phyloP scores from a whole-genome alignment of 2,797 vertebrate species.

The Strix occidentalis region DNA sequence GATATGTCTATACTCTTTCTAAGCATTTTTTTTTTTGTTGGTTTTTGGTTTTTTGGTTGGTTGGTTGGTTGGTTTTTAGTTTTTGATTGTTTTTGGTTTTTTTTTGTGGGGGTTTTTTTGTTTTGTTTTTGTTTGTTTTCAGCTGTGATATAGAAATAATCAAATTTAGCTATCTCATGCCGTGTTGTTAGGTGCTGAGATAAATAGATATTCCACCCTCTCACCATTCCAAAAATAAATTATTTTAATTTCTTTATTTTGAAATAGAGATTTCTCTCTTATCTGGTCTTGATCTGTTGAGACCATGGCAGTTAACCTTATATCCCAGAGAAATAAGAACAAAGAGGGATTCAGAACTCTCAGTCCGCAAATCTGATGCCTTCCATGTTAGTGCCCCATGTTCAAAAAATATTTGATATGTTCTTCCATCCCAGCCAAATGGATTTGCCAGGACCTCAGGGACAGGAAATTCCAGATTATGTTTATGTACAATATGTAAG shows the following conservation, averaged over 20 bases:
- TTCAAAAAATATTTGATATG: not conserved
- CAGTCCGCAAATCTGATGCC: not conserved
- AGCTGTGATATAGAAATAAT: not conserved
- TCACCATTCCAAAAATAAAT: not conserved
- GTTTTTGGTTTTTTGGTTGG: not conserved
- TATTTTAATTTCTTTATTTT: not conserved
- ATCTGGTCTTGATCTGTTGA: not conserved
- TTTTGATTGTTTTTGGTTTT: too few species aligned
- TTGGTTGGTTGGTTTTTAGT: too few species aligned
- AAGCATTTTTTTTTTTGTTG: too few species aligned
- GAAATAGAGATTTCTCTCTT: accelerated
- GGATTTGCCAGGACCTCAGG: not conserved
- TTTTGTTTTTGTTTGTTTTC: too few species aligned
- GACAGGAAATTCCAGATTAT: not conserved
- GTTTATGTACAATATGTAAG: not conserved
- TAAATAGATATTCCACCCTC: not conserved
- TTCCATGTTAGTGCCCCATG: not conserved
- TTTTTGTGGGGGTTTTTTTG: too few species aligned
- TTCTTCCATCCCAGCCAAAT: not conserved
- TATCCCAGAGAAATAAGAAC: not conserved
- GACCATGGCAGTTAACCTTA: not conserved
- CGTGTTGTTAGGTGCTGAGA: not conserved
- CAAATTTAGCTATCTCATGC: not conserved
- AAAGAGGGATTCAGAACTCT: not conserved
- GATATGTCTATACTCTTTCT: not conserved